phyloP scores from a whole-genome alignment of 2,797 vertebrate genomes.

The Pithecia hirsuta region DNA sequence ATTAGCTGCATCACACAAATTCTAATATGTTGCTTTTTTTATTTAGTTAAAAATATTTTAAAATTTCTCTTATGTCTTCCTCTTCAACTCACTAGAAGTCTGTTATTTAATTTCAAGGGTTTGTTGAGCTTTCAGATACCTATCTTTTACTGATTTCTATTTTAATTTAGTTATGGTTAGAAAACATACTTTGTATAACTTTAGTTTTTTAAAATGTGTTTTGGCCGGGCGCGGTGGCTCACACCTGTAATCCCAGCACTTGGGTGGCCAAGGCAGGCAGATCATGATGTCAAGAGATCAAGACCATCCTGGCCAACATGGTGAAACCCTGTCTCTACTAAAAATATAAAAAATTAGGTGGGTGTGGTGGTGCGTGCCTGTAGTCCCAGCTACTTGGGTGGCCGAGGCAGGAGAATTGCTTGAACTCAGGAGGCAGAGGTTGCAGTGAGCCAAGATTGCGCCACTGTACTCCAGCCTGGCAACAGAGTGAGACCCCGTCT shows the following conservation, averaged over 20 bases:
- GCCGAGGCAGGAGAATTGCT: no score
- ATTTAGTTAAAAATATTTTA: not conserved
- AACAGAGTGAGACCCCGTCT: accelerated
- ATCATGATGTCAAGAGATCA: no score
- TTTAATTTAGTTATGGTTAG: not conserved
- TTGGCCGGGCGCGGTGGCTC: not conserved
- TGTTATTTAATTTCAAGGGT: not conserved
- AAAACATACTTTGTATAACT: not conserved
- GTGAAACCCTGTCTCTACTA: no score
- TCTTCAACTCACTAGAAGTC: not conserved
- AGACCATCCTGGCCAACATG: no score
- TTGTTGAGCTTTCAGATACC: not conserved
- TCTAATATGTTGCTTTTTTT: not conserved
- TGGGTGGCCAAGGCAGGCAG: no score
- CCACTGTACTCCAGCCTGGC: no score
- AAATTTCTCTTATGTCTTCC: not conserved
- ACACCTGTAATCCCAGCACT: no score
- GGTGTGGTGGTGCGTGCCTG: no score
- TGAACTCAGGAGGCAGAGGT: no score
- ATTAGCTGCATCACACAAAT: not conserved
- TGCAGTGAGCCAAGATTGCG: no score
- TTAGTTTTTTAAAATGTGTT: not conserved
- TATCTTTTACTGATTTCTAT: not conserved
- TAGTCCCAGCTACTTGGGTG: no score
- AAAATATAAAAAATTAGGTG: no score